phyloP scores from a whole-genome alignment of 2,797 vertebrate genomes.

The Spinus olivaceus region DNA sequence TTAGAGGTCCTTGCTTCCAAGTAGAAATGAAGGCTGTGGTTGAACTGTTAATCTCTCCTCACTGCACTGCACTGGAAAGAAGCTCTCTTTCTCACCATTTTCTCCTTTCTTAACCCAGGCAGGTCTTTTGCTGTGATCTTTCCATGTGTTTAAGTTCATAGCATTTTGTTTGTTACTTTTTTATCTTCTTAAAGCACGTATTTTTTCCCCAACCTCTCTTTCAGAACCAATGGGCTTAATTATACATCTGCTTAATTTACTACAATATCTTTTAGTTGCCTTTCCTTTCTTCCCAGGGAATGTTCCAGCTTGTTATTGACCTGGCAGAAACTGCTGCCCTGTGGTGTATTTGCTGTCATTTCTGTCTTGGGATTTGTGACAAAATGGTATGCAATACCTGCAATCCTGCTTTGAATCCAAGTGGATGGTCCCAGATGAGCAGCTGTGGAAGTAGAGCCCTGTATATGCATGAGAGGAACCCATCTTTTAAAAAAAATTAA shows the following conservation, averaged over 20 bases:
- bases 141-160: not conserved
- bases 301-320: not conserved
- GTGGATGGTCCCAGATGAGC: accelerated
- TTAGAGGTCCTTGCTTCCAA: not conserved
- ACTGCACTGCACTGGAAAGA: not conserved
- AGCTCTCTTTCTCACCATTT: not conserved
- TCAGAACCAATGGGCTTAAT: not conserved
- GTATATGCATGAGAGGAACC: not conserved
- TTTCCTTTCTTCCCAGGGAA: not conserved
- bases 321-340: not conserved
- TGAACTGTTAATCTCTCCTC: not conserved
- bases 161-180: not conserved
- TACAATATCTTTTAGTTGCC: not conserved
- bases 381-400: not conserved
- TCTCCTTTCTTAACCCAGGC: not conserved
- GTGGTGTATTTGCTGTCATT: not conserved
- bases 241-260: not conserved
- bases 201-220: not conserved
- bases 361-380: not conserved
- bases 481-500: not conserved
- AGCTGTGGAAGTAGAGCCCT: not conserved
- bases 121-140: not conserved
- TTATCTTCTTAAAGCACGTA: not conserved
- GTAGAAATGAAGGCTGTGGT: not conserved
- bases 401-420: not conserved